Evolutionary conservation across 1,140 invertebrate species (phyloP), one percentile per base, ranked within the genome.

Genomic region (Harpegnathos saltator): DNA sequence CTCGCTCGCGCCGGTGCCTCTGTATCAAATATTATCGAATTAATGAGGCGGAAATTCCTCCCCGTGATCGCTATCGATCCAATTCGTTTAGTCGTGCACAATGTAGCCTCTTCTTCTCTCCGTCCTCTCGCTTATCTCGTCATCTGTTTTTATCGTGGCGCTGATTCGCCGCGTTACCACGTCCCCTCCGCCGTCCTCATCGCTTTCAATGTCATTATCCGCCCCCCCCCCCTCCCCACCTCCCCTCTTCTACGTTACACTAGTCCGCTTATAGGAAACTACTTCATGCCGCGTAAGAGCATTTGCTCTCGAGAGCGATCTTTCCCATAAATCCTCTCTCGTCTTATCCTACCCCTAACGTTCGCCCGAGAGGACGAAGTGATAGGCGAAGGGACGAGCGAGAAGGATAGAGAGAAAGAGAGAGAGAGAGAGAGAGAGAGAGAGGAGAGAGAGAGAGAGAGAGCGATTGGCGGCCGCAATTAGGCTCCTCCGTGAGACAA

Each of bases 241-340:
- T 56, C 15, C 38, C 22, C 59, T 66, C 74, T 58, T 78, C 75
- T 80, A 33, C 24, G 63, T 69, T 80, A 69, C 75, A 71, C 52
- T 80, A 80, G 75, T 80, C 75, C 75, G 75, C 75, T 78, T 78
- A 78, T 78, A 80, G 75, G 75, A 80, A 80, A 80, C 75, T 80
- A 71, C 52, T 80, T 80, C 65, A 56, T 80, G 65, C 33, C 52
- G 44, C 73, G 52, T 80, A 80, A 80, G 75, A 80, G 75, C 75
- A 71, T 80, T 80, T 80, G 75, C 54, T 24, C 52, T 80, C 52
- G 65, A 80, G 69, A 80, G 75, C 50, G 75, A 80, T 69, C 75
- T 80, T 78, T 78, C 50, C 52, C 63, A 80, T 80, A 80, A 80
- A 80, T 71, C 75, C 65, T 59, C 75, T 56, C 17, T 80, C 52